A percentile compares a stretch with the other conserved stretches of the same genome.
phyloP scores from a whole-genome alignment of 2,888 invertebrate species.

The Spilosoma lubricipeda region DNA sequence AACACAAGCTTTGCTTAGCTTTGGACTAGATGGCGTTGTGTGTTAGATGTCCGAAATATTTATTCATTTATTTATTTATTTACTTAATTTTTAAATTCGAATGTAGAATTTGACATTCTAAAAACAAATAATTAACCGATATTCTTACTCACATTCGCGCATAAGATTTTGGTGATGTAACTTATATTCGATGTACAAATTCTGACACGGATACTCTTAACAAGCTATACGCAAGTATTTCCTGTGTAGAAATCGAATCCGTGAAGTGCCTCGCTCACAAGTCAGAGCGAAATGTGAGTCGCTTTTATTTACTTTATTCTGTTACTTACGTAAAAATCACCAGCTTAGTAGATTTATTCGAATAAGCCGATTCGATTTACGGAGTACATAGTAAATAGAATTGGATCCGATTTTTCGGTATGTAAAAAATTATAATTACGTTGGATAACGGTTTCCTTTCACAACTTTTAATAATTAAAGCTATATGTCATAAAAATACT shows the following conservation, averaged over 20 bases:
- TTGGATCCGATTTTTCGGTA: background rate
- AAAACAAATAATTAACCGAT: background rate
- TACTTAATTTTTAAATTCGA: background rate
- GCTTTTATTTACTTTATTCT: slow-evolving; percentile 1
- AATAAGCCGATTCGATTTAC: background rate
- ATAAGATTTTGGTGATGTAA: slow-evolving; percentile 3
- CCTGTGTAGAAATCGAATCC: slow-evolving; percentile 21
- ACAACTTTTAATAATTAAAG: background rate
- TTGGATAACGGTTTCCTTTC: background rate
- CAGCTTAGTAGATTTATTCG: background rate
- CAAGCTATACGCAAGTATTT: slow-evolving; percentile 17
- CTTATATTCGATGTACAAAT: slow-evolving; percentile 13
- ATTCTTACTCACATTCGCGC: too few species aligned
- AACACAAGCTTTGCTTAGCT: too few species aligned
- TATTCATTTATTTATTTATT: too few species aligned
- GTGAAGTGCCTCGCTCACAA: slow-evolving; percentile 7
- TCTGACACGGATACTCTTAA: background rate
- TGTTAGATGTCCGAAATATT: too few species aligned
- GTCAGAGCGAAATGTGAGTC: slow-evolving; percentile 10
- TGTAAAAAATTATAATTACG: background rate
- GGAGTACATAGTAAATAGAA: background rate
- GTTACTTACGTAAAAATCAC: slow-evolving; percentile 5
- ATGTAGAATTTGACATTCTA: background rate
- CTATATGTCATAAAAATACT: background rate
- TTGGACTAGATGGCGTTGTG: too few species aligned